Evolutionary conservation across 2,797 vertebrate genomes (phyloP).

Genomic region (Poecilia wingei): DNA sequence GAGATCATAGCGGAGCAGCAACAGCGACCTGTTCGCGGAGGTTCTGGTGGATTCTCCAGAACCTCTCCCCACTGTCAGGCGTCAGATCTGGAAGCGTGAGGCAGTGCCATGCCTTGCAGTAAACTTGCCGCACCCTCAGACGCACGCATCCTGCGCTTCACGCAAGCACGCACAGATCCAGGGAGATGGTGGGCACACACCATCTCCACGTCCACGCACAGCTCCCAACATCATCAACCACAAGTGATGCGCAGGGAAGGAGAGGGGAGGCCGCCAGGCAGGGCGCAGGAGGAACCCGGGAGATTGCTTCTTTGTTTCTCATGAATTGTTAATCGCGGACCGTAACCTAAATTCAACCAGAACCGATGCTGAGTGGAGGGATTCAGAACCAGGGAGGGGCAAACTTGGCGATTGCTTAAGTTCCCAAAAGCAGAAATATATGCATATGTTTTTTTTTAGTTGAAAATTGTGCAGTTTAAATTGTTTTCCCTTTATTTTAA

Average conservation of each 20-base stretch:
- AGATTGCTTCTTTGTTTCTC: conserved; percentile 38
- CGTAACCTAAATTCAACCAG: neutral
- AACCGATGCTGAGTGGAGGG: neutral
- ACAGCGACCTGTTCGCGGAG: neutral
- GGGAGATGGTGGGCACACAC: conserved; percentile 26
- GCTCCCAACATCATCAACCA: conserved; percentile 33
- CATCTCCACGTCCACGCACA: conserved; percentile 1
- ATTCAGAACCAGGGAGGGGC: neutral
- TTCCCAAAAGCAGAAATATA: neutral
- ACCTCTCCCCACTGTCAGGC: conserved; percentile 21
- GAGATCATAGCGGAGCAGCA: neutral
- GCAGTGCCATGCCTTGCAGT: conserved; percentile 68
- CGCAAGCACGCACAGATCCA: conserved; percentile 50
- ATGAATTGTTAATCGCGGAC: conserved; percentile 10
- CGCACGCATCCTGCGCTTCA: conserved; percentile 52
- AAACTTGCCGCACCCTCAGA: conserved; percentile 79
- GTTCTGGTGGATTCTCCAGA: neutral
- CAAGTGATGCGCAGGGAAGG: conserved; percentile 14
- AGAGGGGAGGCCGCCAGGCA: neutral
- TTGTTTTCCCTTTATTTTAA: neutral
- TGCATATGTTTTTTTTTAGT: neutral
- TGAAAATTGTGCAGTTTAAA: neutral
- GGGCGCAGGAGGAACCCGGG: conserved; percentile 16
- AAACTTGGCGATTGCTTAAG: neutral
- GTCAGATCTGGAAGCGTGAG: conserved; percentile 46